Conservation (phyloP, 2,888 invertebrate species). For the Altica lythri region DNA sequence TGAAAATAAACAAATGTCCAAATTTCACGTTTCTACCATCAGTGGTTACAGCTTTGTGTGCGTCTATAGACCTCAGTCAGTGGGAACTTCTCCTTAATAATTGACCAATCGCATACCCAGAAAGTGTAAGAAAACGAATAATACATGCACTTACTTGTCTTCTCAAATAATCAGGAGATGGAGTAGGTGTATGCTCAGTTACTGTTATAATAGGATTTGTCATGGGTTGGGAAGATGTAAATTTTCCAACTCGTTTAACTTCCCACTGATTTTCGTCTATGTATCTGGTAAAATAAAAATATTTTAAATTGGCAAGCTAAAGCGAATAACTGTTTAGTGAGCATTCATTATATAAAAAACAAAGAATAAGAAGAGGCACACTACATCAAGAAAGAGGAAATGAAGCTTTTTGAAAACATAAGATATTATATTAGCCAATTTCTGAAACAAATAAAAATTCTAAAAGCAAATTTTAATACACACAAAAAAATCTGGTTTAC, state of each 20-base stretch:
- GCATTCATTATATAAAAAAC: too few relatives aligned
- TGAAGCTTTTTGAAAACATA: constrained; percentile 25
- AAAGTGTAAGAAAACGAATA: too few relatives aligned
- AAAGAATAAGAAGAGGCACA: not conserved
- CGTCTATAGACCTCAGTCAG: too few relatives aligned
- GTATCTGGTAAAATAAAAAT: constrained; percentile 63
- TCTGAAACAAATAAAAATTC: constrained; percentile 16
- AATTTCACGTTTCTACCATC: too few relatives aligned
- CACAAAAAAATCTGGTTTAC: constrained; percentile 24
- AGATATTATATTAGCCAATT: constrained; percentile 36
- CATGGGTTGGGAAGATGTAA: constrained; percentile 65
- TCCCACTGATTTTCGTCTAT: constrained; percentile 73
- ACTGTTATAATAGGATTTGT: constrained; percentile 96
- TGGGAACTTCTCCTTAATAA: too few relatives aligned
- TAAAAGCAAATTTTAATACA: constrained; percentile 26
- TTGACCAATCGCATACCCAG: too few relatives aligned
- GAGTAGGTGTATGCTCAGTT: constrained; percentile 93
- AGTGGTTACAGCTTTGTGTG: too few relatives aligned
- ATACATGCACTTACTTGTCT: constrained; percentile 65
- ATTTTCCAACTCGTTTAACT: constrained; percentile 61
- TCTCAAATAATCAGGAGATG: constrained; percentile 84
- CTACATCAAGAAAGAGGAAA: constrained; percentile 12
- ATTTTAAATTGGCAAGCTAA: too few relatives aligned
- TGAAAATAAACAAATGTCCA: too few relatives aligned
- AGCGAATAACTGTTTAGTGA: too few relatives aligned